These are phyloP conservation scores for Elgaria multicarinata DNA, from an alignment of 2,113 vertebrate genomes.

Conservation along the genomic window DNA sequence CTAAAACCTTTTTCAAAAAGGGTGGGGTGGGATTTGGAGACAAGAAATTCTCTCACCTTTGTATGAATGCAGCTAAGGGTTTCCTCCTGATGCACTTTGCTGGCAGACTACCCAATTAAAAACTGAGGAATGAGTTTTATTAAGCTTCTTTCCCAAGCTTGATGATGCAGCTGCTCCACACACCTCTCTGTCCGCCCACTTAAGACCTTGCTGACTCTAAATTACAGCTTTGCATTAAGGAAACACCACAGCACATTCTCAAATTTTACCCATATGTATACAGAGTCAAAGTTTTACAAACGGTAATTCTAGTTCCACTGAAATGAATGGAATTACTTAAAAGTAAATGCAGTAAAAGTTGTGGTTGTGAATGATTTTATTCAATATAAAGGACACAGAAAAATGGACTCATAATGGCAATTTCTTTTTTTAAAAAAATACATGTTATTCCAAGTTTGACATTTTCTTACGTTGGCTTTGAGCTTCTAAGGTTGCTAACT, in stretches of 20 bases:
- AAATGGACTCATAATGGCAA: neutral
- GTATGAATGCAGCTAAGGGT: neutral
- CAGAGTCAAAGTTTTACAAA: neutral
- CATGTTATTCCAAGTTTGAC: neutral
- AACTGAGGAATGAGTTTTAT: neutral
- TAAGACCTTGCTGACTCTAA: neutral
- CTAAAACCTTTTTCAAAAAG: neutral
- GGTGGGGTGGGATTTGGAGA: no score
- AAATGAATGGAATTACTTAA: no score
- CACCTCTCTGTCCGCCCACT: neutral
- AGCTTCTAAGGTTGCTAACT: neutral
- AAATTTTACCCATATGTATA: neutral
- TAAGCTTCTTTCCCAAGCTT: neutral
- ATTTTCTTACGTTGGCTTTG: neutral
- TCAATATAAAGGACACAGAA: neutral
- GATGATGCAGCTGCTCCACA: neutral
- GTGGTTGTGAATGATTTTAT: neutral
- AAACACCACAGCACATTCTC: neutral
- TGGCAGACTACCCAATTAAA: neutral
- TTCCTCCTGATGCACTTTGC: neutral
- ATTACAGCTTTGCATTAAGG: neutral
- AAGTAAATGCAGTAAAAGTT: neutral
- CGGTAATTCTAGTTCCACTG: neutral
- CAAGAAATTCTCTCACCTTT: conserved; percentile 10
- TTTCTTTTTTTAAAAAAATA: neutral